These are phyloP conservation scores for Limenitis camilla DNA, from an alignment of 2,888 invertebrate species.

Conservation along the genomic window DNA sequence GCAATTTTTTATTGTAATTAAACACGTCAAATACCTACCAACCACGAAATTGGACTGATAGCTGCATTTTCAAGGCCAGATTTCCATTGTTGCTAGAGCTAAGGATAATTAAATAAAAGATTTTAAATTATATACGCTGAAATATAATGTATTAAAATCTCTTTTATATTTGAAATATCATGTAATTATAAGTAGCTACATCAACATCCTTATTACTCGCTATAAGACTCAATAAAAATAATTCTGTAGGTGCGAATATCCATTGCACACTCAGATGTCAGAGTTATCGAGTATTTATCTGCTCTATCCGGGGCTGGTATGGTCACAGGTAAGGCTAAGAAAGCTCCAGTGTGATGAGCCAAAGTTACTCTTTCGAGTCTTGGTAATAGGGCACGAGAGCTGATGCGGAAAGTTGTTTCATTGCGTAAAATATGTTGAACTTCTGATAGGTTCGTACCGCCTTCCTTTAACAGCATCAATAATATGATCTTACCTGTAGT, in stretches of 20 bases:
- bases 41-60: slow-evolving; percentile 10
- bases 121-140: slow-evolving; percentile 10
- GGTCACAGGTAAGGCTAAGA: slow-evolving; percentile 46
- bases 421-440: slow-evolving; percentile 50
- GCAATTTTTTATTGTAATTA: slow-evolving; percentile 20
- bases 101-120: slow-evolving; percentile 11
- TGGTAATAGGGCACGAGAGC: slow-evolving; percentile 43
- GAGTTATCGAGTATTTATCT: slow-evolving; percentile 51
- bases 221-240: slow-evolving; percentile 38
- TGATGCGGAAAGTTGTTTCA: slow-evolving; percentile 42
- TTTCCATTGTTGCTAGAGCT: slow-evolving; percentile 5
- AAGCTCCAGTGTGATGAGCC: slow-evolving; percentile 42
- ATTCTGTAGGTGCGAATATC: slow-evolving; percentile 62
- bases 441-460: slow-evolving; percentile 54
- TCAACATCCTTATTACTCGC: slow-evolving; percentile 10
- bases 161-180: not conserved
- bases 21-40: slow-evolving; percentile 7
- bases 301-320: slow-evolving; percentile 40
- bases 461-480: slow-evolving; percentile 51
- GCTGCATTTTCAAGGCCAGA: slow-evolving; percentile 20
- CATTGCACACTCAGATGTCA: slow-evolving; percentile 64
- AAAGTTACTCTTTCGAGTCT: slow-evolving; percentile 43
- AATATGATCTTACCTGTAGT: slow-evolving; percentile 54
- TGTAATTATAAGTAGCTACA: too few relatives aligned
- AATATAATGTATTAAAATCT: not conserved